These are phyloP conservation scores for Troides oblongomaculatus DNA, from an alignment of 2,888 invertebrate species.

Conservation along the genomic window DNA sequence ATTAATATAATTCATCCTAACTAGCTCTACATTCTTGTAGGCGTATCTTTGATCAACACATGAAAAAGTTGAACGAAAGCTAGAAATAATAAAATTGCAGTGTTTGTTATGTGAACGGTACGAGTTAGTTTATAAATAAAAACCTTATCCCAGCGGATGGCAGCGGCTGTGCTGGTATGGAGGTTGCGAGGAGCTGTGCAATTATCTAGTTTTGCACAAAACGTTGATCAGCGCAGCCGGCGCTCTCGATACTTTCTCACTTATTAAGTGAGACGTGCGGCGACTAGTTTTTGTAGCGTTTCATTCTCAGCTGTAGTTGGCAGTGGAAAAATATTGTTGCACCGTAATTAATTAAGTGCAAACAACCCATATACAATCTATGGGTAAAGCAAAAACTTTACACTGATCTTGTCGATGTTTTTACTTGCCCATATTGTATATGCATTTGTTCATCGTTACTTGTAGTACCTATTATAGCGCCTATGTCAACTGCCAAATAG, in stretches of 20 bases:
- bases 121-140: too few relatives aligned
- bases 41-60: too few relatives aligned
- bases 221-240: conserved; percentile 43
- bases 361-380: not conserved
- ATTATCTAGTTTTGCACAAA: conserved; percentile 48
- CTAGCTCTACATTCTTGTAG: too few relatives aligned
- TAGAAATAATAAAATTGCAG: too few relatives aligned
- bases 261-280: conserved; percentile 42
- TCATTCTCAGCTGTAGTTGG: conserved; percentile 10
- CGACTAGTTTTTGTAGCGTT: conserved; percentile 23
- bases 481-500: too few relatives aligned
- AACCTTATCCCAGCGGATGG: conserved; percentile 13
- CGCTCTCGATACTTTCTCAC: conserved; percentile 51
- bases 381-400: not conserved
- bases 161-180: conserved; percentile 34
- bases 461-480: too few relatives aligned
- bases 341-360: conserved; percentile 6
- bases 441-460: not conserved
- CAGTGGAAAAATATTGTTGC: conserved; percentile 20
- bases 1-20: too few relatives aligned
- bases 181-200: conserved; percentile 43
- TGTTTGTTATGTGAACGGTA: too few relatives aligned
- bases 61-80: too few relatives aligned
- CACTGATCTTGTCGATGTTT: not conserved
- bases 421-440: not conserved